Base-by-base conservation (phyloP, 1,140 invertebrate species). In the Arctopsyche grandis region DNA sequence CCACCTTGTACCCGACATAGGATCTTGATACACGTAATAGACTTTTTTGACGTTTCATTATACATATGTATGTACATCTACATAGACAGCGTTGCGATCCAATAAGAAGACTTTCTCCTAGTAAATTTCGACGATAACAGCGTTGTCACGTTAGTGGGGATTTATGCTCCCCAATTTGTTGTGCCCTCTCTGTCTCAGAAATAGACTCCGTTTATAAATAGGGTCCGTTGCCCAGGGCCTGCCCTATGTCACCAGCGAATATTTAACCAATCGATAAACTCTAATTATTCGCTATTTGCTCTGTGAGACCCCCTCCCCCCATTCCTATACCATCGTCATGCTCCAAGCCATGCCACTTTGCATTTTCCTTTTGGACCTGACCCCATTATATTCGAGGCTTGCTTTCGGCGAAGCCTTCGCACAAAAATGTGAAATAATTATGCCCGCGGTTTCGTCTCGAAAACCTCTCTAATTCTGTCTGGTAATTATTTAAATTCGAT, bases 151-250 rank as follows among this genome's bases (percentile, higher is more conserved):
- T 74, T 74, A 74, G 14, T 19, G 74, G 24, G 58, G 74, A 76
- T 76, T 76, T 76, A 76, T 76, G 56, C 74, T 63, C 58, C 74
- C 74, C 74, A 76, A 76, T 76, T 76, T 76, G 74, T 76, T 63
- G n/a, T 24, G 48, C 52, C 52, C 56, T n/a, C 66, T 29, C 43
- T 19, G 44, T 48, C 24, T 66, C 63, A 12, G 71, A 74, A 74
- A 74, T 74, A 74, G 71, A 74, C 52, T 38, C 74, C 19, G 74
- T 24, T 26, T 76, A 76, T 76, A 76, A 76, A 76, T 76, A 76
- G 58, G 46, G 71, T 9, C 24, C 38, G 22, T 74, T 74, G 71
- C 44, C 19, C 46, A 46, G 71, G 44, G 69, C 43, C 69, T 60
- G 70, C 43, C 26, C 46, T 29, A 21, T 29, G 44, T n/a, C 71